These are phyloP conservation scores for Trachymyrmex septentrionalis DNA, from an alignment of 1,140 invertebrate genomes.

Conservation along the genomic window DNA sequence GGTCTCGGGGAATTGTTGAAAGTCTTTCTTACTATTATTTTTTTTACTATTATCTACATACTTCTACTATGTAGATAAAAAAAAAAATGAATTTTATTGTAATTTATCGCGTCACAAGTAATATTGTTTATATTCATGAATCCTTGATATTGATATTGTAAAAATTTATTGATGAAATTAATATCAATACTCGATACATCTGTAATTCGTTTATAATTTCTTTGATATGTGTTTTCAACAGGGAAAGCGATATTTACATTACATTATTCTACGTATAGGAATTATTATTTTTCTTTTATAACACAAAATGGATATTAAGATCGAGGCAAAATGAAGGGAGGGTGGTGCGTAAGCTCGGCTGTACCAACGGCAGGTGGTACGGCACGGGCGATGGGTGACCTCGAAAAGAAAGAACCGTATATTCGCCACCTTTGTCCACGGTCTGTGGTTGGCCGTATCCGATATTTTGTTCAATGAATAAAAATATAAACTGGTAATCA, in stretches of 20 bases:
- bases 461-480: conserved; percentile 25
- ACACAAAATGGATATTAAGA: conserved; percentile 29
- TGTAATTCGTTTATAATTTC: background rate
- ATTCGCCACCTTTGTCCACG: conserved; percentile 38
- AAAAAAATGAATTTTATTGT: background rate
- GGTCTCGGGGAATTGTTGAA: conserved; percentile 56
- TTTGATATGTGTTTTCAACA: background rate
- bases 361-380: conserved; percentile 67
- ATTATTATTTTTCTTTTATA: conserved; percentile 22
- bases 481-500: conserved; percentile 9
- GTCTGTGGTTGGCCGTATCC: conserved; percentile 18
- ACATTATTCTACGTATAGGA: background rate
- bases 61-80: background rate
- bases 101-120: background rate
- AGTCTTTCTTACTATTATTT: background rate
- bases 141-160: background rate
- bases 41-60: too few species aligned
- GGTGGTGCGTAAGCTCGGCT: conserved; percentile 53
- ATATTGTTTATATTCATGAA: background rate
- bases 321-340: background rate
- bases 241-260: background rate
- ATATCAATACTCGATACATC: background rate
- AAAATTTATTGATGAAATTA: background rate
- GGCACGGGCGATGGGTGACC: conserved; percentile 70
- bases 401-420: conserved; percentile 61